Evolutionary conservation across 2,113 vertebrate genomes (phyloP), one percentile per base, ranked within the genome.

Genomic region (Zosterops borbonicus): DNA sequence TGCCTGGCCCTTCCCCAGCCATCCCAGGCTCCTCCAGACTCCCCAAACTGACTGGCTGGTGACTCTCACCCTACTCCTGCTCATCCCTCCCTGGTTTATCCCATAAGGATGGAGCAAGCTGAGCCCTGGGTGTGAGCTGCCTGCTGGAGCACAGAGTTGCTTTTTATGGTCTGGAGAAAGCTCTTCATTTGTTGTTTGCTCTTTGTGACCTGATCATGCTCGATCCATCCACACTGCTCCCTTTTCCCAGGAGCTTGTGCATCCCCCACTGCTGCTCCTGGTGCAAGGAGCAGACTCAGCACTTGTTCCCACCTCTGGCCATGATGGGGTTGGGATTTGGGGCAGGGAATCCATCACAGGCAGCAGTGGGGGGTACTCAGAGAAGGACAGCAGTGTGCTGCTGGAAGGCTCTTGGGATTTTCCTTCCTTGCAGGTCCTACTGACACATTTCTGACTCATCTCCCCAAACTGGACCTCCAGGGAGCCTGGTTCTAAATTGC

Each of bases 251-350:
- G 87, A 77, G 15, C 24, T 41, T 4, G 3, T 53, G 76, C 12
- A 4, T 62, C 19, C 33, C 18, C 17, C 35, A 14, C 23, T 0
- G 0, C 75, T 64, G n/a, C 19, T 35, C 58, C 68, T n/a, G 35
- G 28, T 31, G 21, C 3, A 4, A 42, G 52, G 15, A 83, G n/a
- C 46, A 67, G 70, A 24, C 41, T 46, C 9, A 4, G 47, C 21
- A 6, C 37, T 37, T 37, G 49, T 44, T 65, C 18, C 39, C 31
- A 37, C 19, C 62, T 65, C 49, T 65, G 76, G 33, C 49, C 25
- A 11, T 7, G 49, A 14, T 29, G 27, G 23, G 8, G 56, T 52
- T 58, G 90, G 63, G 62, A 4, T 42, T 55, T 93, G 76, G 42
- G 31, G 42, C 41, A 50, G 62, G 42, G 31, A 62, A 28, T 33